phyloP scores from a whole-genome alignment of 2,888 invertebrate genomes.

The Helicoverpa assulta region DNA sequence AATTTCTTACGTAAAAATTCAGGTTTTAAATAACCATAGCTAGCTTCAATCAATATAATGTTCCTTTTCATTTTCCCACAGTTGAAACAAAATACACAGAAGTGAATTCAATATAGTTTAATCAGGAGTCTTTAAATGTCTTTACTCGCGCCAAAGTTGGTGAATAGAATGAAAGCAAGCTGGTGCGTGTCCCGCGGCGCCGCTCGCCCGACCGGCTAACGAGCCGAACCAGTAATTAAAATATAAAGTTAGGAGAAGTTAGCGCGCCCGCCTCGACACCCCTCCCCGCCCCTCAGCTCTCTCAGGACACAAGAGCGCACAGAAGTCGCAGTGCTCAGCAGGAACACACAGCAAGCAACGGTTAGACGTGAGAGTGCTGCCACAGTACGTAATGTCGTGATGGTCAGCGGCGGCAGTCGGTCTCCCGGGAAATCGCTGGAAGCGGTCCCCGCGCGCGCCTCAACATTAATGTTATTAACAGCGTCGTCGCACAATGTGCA shows the following conservation, averaged over 20 bases:
- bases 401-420: not conserved
- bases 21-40: too few species aligned
- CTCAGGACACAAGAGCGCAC: not conserved
- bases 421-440: constrained; percentile 41
- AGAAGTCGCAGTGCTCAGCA: not conserved
- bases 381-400: constrained; percentile 4
- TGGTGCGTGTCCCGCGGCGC: not conserved
- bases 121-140: too few species aligned
- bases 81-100: too few species aligned
- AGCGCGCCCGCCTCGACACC: not conserved
- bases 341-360: not conserved
- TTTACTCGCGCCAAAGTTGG: constrained; percentile 9
- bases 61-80: too few species aligned
- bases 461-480: constrained; percentile 31
- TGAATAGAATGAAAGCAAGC: constrained; percentile 28
- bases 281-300: not conserved
- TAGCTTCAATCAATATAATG: too few species aligned
- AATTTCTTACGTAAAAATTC: too few species aligned
- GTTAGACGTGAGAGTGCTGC: not conserved
- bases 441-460: constrained; percentile 2
- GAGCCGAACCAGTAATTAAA: constrained; percentile 35
- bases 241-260: constrained; percentile 39
- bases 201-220: constrained; percentile 9
- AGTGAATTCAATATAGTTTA: too few species aligned
- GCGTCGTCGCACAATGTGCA: constrained; percentile 4